Percentiles rank a stretch among this genome's conserved stretches.
Conservation (phyloP, 2,797 vertebrate species). For the Delichon dasypus region DNA sequence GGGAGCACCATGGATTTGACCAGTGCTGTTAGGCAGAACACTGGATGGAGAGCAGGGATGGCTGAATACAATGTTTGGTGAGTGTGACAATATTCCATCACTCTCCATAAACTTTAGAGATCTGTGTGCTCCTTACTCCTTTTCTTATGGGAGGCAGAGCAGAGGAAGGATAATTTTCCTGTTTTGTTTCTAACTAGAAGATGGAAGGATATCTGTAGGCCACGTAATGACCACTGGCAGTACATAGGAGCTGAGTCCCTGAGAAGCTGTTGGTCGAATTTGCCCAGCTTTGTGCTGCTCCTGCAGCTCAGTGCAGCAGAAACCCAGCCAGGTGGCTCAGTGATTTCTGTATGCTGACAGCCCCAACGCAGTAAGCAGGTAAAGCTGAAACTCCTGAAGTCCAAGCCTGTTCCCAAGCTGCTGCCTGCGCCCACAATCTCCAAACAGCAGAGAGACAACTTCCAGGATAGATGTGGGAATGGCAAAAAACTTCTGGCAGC, state of each 20-base stretch:
- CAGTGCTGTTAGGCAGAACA: background rate
- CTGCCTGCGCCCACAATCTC: background rate
- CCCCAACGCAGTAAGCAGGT: rapidly evolving
- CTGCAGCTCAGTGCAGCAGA: background rate
- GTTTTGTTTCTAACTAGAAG: background rate
- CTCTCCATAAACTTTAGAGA: background rate
- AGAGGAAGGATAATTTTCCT: background rate
- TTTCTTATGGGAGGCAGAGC: background rate
- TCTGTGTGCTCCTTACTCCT: background rate
- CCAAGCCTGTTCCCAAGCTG: background rate
- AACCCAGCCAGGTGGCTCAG: background rate
- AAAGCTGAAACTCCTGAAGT: background rate
- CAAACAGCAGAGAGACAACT: background rate
- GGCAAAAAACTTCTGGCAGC: background rate
- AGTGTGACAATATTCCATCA: background rate
- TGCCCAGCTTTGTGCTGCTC: background rate
- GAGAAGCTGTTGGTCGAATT: background rate
- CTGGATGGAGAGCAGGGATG: background rate
- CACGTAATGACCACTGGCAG: no score
- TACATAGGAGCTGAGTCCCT: background rate
- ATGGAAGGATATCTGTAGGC: background rate
- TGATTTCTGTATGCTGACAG: background rate
- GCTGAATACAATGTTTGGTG: background rate
- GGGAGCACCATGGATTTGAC: background rate
- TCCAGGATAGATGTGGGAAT: background rate